Evolutionary conservation across 2,888 invertebrate species (phyloP), one percentile per base, ranked within the genome.

Genomic region (Gnatocerus cornutus): DNA sequence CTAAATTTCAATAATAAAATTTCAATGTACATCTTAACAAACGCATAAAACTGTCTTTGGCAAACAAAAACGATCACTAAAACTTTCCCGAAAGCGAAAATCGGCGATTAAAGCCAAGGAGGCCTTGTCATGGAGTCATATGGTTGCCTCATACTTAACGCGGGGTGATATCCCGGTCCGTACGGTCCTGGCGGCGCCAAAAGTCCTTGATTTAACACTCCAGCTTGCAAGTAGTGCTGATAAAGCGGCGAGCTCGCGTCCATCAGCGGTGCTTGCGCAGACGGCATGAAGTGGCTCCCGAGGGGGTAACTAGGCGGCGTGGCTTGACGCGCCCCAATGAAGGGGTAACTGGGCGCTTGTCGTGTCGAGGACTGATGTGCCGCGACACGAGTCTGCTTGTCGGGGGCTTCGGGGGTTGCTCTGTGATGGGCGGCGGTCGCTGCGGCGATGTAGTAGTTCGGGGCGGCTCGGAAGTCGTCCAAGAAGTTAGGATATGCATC

Each of bases 61-160:
- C 77, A 79, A 77, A 75, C 39, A 37, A 56, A 56, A 58, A 58
- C 43, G 29, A 56, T 41, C 41, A 56, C 43, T 43, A 56, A 43
- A 46, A 56, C 12, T 43, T 43, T 13, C 43, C 12, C 5, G 64
- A 70, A 63, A 55, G 33, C 7, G 2, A 7, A 55, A 71, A 66
- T 39, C 46, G 16, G 53, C 69, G 27, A 64, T 72, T 79, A 79
- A 12, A 91, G 90, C 92, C 92, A 92, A 62, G 91, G 87, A 66
- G 91, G 90, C 65, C 88, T 85, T 75, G 89, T 91, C 77, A 92
- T 90, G 58, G 89, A 82, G 80, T 92, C 92, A 78, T 91, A 92
- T n/a, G 91, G 90, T 82, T 92, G 92, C 37, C 92, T 87, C 81
- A 91, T 91, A 71, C 91, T 89, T 64, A 92, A 86, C 14, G 88